Percentiles rank a stretch among this genome's conserved stretches.
These are phyloP conservation scores for Iselma pallidipennis DNA, from an alignment of 2,888 invertebrate genomes.

Conservation along the genomic window DNA sequence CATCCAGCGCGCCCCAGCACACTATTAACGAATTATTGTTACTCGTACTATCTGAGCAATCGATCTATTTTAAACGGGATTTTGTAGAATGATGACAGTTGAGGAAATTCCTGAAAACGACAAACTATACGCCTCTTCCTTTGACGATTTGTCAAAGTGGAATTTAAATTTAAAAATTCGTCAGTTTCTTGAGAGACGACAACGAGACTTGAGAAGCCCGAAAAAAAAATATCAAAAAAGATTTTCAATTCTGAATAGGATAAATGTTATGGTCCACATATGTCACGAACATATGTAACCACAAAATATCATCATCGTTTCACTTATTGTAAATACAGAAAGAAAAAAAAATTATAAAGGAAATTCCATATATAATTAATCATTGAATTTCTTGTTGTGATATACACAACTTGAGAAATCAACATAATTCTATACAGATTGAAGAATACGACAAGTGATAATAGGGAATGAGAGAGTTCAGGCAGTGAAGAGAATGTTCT, in stretches of 20 bases:
- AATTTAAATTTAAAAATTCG: not conserved
- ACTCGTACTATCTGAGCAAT: not conserved
- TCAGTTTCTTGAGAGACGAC: not conserved
- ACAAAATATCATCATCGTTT: not conserved
- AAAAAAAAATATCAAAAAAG: not conserved
- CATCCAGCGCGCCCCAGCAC: not conserved
- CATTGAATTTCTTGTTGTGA: not conserved
- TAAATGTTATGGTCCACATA: not conserved
- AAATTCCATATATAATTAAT: not conserved
- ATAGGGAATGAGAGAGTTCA: not conserved
- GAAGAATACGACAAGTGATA: not conserved
- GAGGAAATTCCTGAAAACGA: not conserved
- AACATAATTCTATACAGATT: too few relatives aligned
- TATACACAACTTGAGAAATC: not conserved
- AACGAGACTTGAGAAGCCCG: not conserved
- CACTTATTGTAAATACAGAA: not conserved
- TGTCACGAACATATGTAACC: not conserved
- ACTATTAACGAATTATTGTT: not conserved
- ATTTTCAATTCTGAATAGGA: not conserved
- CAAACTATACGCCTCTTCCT: not conserved
- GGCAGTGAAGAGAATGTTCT: not conserved
- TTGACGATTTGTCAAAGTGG: not conserved
- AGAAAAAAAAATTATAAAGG: not conserved
- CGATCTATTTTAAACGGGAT: not conserved
- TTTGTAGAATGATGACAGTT: not conserved